A percentile compares a stretch with the other conserved stretches of the same genome.
Conservation (phyloP, 2,888 invertebrate genomes). For the Phyllotreta striolata region DNA sequence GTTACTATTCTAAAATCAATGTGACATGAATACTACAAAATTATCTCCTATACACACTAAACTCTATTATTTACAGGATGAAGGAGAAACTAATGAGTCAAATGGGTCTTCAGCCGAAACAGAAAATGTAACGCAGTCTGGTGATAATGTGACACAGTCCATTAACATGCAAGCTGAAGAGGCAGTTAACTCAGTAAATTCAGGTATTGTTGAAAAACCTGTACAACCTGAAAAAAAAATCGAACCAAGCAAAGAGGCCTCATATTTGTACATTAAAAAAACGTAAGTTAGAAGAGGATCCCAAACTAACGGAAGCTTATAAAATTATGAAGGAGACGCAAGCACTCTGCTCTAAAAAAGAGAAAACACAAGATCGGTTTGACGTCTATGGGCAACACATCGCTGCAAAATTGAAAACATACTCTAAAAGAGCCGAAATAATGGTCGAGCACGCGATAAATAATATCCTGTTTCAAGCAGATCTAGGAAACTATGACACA, state of each 20-base stretch:
- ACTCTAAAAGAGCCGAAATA: background rate
- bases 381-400: background rate
- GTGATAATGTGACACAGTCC: background rate
- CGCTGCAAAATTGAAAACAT: background rate
- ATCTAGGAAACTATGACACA: background rate
- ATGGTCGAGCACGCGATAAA: background rate
- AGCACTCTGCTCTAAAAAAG: background rate
- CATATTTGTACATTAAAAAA: background rate
- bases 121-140: background rate
- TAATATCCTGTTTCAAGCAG: background rate
- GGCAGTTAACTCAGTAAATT: background rate
- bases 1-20: constrained; percentile 2
- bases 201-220: background rate
- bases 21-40: background rate
- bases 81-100: background rate
- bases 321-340: background rate
- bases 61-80: constrained; percentile 3
- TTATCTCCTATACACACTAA: background rate
- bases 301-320: background rate
- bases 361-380: constrained; percentile 8
- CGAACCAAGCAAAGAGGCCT: constrained; percentile 1
- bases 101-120: too few species aligned
- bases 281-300: background rate
- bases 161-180: background rate
- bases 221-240: background rate